Base-by-base conservation (phyloP, 2,888 invertebrate species). In the Ormyrus labotus region DNA sequence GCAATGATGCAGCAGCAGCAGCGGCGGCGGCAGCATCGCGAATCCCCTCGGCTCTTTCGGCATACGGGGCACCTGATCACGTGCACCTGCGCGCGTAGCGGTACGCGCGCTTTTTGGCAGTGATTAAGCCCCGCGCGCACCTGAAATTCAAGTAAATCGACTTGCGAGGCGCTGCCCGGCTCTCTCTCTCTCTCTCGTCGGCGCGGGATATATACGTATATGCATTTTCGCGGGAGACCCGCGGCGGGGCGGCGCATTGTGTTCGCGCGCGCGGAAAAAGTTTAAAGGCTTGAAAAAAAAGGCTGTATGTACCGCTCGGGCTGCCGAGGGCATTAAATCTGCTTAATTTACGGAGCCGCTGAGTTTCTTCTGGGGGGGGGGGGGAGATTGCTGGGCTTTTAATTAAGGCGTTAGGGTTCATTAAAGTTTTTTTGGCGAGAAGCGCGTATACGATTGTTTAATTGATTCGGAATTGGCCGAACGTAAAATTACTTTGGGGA, bases 141-240 rank as follows among this genome's bases (percentile, higher is more conserved):
- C 72, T 79, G 72, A 81, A 79, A 81, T 76, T 51, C 78, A 70
- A 76, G 72, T 79, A 81, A 81, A 81, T 81, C 78, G 60, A 76
- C 81, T 81, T 69, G 13, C 19, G 47, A 81, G 81, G 81, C 73
- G 81, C 65, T 68, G 76, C 67, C 73, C 53, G 51, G 13, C 34
- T 67, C 72, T 61, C 45, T 71, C 10, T 48, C 13, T 19, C 10
- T 50, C n/a, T 19, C 72, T n/a, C 55, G 57, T 8, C 6, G 2
- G 13, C 51, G 63, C 13, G 19, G 19, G 19, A 19, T 19, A 13
- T 19, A 19, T 19, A 19, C 19, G 19, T 19, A 19, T 78, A 19
- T 78, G 50, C 55, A 55, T 69, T 45, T 53, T 13, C 19, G 19
- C 19, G 19, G 19, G 19, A 19, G 19, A 19, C 19, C n/a, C 13